phyloP scores from a whole-genome alignment of 2,888 invertebrate species.

The Branchipolynoe longqiensis region DNA sequence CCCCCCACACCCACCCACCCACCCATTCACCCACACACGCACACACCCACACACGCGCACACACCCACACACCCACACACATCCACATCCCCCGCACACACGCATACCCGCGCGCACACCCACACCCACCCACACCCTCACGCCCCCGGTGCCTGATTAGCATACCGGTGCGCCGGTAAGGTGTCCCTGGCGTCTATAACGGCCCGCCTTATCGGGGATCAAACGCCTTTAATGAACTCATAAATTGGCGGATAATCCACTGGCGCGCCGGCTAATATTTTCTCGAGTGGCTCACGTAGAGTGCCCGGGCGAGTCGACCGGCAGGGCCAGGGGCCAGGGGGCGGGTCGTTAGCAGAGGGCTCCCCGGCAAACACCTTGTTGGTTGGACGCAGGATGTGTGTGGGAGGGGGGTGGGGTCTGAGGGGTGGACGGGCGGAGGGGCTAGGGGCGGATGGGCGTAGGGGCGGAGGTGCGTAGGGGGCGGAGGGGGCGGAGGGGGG shows the following conservation, averaged over 20 bases:
- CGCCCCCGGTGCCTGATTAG: slow-evolving; percentile 25
- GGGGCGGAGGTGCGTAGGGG: too few species aligned
- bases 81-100: too few species aligned
- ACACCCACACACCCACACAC: too few species aligned
- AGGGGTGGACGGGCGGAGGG: not conserved
- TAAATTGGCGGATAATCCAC: slow-evolving; percentile 49
- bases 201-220: slow-evolving; percentile 19
- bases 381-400: not conserved
- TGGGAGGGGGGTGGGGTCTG: slow-evolving; percentile 15
- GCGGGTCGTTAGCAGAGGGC: slow-evolving; percentile 33
- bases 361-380: slow-evolving; percentile 27
- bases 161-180: not conserved
- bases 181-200: slow-evolving; percentile 12
- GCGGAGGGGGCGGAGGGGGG: slow-evolving; percentile 13
- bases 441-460: not conserved
- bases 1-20: too few species aligned
- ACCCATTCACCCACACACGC: too few species aligned
- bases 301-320: not conserved
- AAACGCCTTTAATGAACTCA: slow-evolving; percentile 51
- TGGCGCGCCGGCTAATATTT: slow-evolving; percentile 20
- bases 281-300: slow-evolving; percentile 8
- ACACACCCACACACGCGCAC: too few species aligned
- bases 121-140: too few species aligned
- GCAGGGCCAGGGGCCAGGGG: not conserved
- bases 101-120: too few species aligned